These are phyloP conservation scores for Drosophila willistoni DNA, from an alignment of 1,140 invertebrate genomes.

Conservation along the genomic window DNA sequence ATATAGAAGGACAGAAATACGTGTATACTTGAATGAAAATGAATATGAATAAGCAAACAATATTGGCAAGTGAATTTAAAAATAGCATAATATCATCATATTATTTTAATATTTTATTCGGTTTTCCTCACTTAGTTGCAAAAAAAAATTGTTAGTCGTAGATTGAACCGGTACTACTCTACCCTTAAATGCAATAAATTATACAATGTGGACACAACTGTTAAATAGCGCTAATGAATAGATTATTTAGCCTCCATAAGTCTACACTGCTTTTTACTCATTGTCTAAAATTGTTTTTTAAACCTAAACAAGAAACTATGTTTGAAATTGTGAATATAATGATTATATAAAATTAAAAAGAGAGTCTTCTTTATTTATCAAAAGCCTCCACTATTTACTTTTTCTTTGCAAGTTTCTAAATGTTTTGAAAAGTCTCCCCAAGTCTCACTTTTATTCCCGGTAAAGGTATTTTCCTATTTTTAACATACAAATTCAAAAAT, in stretches of 20 bases:
- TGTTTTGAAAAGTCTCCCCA: neutral
- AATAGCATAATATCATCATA: neutral
- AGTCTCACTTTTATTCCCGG: no score
- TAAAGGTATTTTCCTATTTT: no score
- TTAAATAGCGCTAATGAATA: no score
- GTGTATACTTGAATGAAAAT: neutral
- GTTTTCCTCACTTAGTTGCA: neutral
- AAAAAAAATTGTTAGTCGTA: neutral
- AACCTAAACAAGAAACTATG: no score
- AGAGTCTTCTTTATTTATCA: no score
- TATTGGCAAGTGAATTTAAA: slow-evolving; percentile 2
- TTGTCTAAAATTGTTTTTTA: no score
- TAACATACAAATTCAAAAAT: no score
- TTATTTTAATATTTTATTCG: slow-evolving; percentile 8
- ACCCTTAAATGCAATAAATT: neutral
- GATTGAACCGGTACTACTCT: neutral
- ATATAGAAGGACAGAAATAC: neutral
- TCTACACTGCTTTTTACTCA: neutral
- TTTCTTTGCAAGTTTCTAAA: neutral
- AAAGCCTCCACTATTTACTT: no score
- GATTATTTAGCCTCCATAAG: neutral
- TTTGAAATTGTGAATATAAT: no score
- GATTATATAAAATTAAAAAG: no score
- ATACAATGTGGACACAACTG: neutral
- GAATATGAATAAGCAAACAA: slow-evolving; percentile 9